Evolutionary conservation across 2,113 vertebrate species (phyloP).

Genomic region (Carollia perspicillata): DNA sequence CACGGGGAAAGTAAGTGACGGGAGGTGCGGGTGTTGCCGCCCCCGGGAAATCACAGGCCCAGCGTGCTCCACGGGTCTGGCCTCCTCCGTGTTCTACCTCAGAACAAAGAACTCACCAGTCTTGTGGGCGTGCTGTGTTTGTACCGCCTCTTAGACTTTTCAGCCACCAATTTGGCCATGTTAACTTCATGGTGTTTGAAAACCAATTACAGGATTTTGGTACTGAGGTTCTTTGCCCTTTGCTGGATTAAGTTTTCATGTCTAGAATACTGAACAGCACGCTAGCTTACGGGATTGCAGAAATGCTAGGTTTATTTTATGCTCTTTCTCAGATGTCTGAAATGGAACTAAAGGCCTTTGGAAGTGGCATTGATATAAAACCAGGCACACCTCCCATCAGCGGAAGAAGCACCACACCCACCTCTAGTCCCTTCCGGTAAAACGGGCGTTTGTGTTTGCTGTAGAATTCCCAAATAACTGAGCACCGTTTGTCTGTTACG

Average conservation of each 20-base stretch:
- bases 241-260: background rate
- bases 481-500: background rate
- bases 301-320: background rate
- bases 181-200: background rate
- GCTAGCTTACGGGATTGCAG: background rate
- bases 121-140: background rate
- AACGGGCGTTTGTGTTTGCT: slow-evolving; percentile 54
- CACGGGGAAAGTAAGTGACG: slow-evolving; percentile 90
- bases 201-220: background rate
- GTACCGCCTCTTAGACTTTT: background rate
- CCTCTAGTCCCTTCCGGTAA: slow-evolving; percentile 97
- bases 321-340: slow-evolving; percentile 89
- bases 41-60: background rate
- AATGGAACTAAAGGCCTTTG: slow-evolving; percentile 96
- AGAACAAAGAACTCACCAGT: background rate
- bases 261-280: background rate
- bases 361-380: slow-evolving; percentile 95
- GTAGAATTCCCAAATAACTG: background rate
- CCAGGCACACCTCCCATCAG: slow-evolving; percentile 94
- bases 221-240: background rate
- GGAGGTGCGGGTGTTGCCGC: background rate
- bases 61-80: background rate
- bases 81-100: background rate
- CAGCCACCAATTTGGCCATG: background rate
- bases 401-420: slow-evolving; percentile 94